Evolutionary conservation across 1,140 invertebrate genomes (phyloP).

Genomic region (Leptinotarsa undecemlineata): DNA sequence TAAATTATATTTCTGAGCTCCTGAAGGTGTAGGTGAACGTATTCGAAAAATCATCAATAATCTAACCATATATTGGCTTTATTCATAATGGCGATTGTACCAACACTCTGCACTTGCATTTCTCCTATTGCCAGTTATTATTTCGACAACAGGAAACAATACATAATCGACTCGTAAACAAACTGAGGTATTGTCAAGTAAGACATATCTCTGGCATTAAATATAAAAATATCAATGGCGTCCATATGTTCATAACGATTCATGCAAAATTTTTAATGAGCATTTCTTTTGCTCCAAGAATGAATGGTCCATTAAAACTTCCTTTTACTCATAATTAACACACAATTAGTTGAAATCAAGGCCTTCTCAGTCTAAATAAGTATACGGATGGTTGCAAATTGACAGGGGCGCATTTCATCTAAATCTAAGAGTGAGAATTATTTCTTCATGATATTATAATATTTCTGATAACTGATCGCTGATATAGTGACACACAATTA

Average conservation of each 20-base stretch:
- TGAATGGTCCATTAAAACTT: constrained; percentile 4
- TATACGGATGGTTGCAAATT: not conserved
- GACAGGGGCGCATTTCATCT: not conserved
- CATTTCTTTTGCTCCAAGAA: not conserved
- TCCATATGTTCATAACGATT: not conserved
- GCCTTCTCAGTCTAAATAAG: not conserved
- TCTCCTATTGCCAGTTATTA: no score
- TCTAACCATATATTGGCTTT: no score
- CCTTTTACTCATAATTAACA: not conserved
- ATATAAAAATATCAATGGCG: not conserved
- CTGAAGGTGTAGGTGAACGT: no score
- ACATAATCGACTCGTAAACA: not conserved
- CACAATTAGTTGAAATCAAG: constrained; percentile 9
- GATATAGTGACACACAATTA: no score
- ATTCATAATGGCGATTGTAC: no score
- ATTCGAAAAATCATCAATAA: no score
- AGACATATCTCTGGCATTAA: not conserved
- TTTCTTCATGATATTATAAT: no score
- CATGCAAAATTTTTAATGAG: constrained; percentile 10
- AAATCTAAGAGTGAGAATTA: no score
- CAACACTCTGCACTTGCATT: no score
- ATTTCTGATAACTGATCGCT: no score
- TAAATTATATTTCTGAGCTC: no score
- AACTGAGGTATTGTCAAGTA: not conserved
- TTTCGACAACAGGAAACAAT: not conserved